These are phyloP conservation scores for Perca flavescens DNA, from an alignment of 2,113 vertebrate species.

Conservation along the genomic window DNA sequence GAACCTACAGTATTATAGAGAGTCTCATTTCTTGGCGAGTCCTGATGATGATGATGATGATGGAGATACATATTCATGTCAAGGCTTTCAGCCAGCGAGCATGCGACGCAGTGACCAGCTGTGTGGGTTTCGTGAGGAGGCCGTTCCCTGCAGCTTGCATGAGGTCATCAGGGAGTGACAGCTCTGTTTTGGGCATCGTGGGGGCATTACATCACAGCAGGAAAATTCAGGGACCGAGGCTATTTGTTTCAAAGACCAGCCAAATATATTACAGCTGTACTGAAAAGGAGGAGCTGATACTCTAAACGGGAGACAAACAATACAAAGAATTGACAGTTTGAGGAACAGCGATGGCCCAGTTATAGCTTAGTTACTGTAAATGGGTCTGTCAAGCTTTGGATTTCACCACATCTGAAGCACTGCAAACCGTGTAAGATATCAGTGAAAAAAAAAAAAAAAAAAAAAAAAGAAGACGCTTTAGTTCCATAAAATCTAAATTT, in stretches of 20 bases:
- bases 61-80: conserved; percentile 36
- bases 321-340: background rate
- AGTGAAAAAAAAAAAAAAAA: too few relatives aligned
- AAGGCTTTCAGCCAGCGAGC: conserved; percentile 10
- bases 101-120: conserved; percentile 28
- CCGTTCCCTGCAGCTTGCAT: conserved; percentile 17
- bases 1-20: conserved; percentile 6
- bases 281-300: conserved; percentile 3
- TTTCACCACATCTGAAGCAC: background rate
- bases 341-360: background rate
- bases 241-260: conserved; percentile 26
- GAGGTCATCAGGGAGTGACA: conserved; percentile 38
- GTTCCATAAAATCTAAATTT: background rate
- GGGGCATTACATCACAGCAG: conserved; percentile 34
- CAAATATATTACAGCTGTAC: conserved; percentile 22
- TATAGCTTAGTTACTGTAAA: background rate
- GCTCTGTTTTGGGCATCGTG: conserved; percentile 40
- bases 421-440: too few relatives aligned
- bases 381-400: background rate
- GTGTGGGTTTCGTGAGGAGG: conserved; percentile 27
- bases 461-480: background rate
- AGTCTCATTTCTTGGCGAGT: conserved; percentile 21
- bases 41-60: conserved; percentile 1
- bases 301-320: background rate
- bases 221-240: conserved; percentile 20